These are phyloP conservation scores for Phocoena phocoena DNA, from an alignment of 2,113 vertebrate species.

Conservation along the genomic window DNA sequence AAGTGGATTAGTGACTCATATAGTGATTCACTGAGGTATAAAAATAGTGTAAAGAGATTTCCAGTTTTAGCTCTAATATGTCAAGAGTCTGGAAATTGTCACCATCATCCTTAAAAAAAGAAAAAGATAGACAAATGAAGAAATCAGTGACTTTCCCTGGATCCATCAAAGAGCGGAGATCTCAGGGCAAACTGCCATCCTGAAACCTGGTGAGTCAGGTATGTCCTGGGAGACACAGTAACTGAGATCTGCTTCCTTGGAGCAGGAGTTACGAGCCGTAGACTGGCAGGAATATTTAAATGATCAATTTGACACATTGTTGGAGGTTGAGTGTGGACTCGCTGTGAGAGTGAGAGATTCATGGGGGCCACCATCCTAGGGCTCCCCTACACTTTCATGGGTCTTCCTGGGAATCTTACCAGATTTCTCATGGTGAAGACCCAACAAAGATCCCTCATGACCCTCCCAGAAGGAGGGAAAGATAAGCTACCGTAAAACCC, in stretches of 20 bases:
- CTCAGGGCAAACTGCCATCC: neutral
- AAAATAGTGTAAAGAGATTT: neutral
- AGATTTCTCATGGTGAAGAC: neutral
- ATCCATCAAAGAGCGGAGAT: neutral
- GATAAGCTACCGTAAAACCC: neutral
- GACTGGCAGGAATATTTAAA: neutral
- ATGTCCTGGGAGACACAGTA: neutral
- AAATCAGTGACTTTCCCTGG: neutral
- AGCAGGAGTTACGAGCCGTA: neutral
- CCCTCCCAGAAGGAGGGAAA: neutral
- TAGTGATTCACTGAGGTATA: neutral
- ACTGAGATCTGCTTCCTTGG: neutral
- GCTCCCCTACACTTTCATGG: neutral
- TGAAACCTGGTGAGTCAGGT: neutral
- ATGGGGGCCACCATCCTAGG: neutral
- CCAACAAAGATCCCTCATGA: neutral
- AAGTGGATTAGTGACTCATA: neutral
- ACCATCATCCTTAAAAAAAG: slow-evolving; percentile 6
- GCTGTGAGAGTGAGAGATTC: neutral
- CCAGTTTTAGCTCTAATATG: neutral
- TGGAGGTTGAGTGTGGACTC: neutral
- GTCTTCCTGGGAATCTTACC: neutral
- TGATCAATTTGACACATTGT: too few relatives aligned
- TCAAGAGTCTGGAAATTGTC: neutral
- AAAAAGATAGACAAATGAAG: neutral